Conservation (phyloP, 2,888 invertebrate genomes). For the Julus scandinavius region DNA sequence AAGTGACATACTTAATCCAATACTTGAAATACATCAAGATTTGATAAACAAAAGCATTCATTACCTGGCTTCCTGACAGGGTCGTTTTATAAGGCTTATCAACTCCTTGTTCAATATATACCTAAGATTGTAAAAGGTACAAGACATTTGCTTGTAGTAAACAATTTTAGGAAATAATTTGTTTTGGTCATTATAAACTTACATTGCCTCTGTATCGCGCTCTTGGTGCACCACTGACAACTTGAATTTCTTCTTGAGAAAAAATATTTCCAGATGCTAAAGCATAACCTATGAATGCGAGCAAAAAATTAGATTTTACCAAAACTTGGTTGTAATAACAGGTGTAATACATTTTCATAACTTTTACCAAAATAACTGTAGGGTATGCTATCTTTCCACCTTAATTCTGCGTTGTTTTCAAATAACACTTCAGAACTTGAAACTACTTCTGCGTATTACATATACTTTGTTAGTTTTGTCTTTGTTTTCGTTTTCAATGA, state of each 20-base stretch:
- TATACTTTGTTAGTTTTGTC: neutral
- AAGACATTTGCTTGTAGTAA: slow-evolving; percentile 61
- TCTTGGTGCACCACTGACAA: slow-evolving; percentile 71
- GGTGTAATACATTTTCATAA: neutral
- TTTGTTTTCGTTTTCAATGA: neutral
- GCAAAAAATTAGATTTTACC: neutral
- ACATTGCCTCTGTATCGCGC: slow-evolving; percentile 64
- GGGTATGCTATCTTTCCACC: neutral
- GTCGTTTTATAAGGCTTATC: too few relatives aligned
- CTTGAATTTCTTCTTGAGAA: slow-evolving; percentile 64
- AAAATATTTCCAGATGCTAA: slow-evolving; percentile 64
- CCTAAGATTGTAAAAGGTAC: neutral
- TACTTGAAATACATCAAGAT: too few relatives aligned
- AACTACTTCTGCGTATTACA: neutral
- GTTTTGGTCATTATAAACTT: slow-evolving; percentile 60
- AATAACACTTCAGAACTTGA: neutral
- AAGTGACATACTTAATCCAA: too few relatives aligned
- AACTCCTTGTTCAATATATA: neutral
- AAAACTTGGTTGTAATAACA: neutral
- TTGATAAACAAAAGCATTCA: too few relatives aligned
- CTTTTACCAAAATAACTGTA: neutral
- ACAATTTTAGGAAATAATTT: neutral
- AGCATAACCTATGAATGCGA: slow-evolving; percentile 63
- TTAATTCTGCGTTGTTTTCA: neutral
- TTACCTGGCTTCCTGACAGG: neutral